Evolutionary conservation across 1,140 invertebrate species (phyloP), one percentile per base, ranked within the genome.

Genomic region (Drosophila kanapiae): DNA sequence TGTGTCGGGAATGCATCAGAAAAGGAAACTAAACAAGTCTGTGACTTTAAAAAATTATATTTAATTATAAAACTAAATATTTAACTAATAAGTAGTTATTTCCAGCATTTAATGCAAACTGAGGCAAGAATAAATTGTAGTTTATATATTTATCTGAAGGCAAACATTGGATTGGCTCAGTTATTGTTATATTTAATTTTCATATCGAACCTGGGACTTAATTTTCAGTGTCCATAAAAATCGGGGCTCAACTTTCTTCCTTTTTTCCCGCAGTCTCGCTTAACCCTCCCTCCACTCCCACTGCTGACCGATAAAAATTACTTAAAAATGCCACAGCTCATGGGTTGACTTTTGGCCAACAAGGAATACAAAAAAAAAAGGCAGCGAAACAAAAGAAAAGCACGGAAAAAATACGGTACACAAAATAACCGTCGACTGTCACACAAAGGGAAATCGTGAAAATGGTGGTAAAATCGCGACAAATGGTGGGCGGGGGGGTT

Each of bases 301-400:
- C 69, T 53, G 65, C 70, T 84, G 70, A 80, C 78, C 88, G 82
- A 91, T 91, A 91, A 91, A 91, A 91, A 91, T 91, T 91, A 91
- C 88, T 91, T 91, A 91, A 91, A 91, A 91, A 91, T 91, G 88
- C 88, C 88, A 75, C 88, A 91, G 88, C 88, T 91, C 90, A 87
- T 91, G 88, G 84, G 88, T 91, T 91, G 88, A 91, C 88, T 91
- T 91, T 82, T 91, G 88, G 90, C 88, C 88, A 91, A 87, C 80
- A 78, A 72, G 45, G 75, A 64, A 88, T 77, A 80, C 75, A 77
- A 70, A 82, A 62, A 49, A 54, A 45, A 47, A 48, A 65, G 27
- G 40, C 27, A 35, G 58, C 16, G 45, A 47, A 31, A 42, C 53
- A 62, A 29, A 74, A 63, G 33, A 56, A 72, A 45, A 54, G 13